Evolutionary conservation across 2,888 invertebrate species (phyloP), one percentile per base, ranked within the genome.

Genomic region (Drosophila flavopinicola): DNA sequence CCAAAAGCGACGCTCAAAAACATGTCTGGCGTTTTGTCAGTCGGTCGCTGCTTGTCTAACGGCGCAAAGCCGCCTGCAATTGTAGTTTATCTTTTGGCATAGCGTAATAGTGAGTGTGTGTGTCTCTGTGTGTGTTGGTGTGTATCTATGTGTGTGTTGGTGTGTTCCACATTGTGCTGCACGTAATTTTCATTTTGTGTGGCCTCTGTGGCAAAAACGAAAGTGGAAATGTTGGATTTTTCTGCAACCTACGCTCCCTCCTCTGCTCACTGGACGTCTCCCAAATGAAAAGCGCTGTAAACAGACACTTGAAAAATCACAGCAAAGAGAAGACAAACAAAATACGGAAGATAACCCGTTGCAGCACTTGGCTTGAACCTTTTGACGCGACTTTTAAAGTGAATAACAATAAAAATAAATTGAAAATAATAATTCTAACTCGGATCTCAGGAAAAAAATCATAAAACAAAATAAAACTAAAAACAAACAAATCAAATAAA

Each of bases 141-240:
- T 53, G 58, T 45, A 33, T 45, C 23, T 48, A 17, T 37, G 47
- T 51, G 24, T 33, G 24, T 60, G 42, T 51, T 45, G 49, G 58
- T 65, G 33, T 67, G 83, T 71, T 80, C 78, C 69, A 77, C 68
- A 78, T 82, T 64, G 57, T 49, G 58, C 65, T 82, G 60, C 57
- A 80, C 66, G 78, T 67, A 73, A 84, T 79, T 80, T 80, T 79
- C 61, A 69, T 66, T 80, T 78, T 64, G 58, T 20, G 70, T 71
- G 73, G 77, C 54, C 38, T 11, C 27, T 44, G 20, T 13, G 25
- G 51, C 63, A 53, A 74, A 87, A 84, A 84, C 70, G 86, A 86
- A 84, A 87, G 85, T 84, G 88, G 65, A 83, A 87, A 85, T 75
- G 82, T 66, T 77, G 82, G 78, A 66, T 65, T 67, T 67, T 58